Base-by-base conservation (phyloP, 2,797 vertebrate genomes). In the Kryptopterus vitreolus region DNA sequence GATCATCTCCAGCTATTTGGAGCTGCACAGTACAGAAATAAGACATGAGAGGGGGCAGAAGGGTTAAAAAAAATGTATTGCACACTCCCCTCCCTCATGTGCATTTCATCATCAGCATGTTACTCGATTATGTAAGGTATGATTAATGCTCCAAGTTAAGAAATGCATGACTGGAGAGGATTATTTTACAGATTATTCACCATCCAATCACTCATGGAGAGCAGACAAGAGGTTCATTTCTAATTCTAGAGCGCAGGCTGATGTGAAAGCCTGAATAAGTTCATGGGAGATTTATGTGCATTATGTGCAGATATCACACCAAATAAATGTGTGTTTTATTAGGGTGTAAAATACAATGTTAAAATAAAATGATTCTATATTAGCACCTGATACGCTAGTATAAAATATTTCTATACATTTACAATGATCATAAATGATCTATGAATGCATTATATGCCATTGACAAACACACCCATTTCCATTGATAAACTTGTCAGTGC, bases 151-250 rank as follows among this genome's bases (percentile, higher is more conserved):
- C 12, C 1, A 24, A 79, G 73, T 52, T 24, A 81, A 70, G 48
- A 68, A 75, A 75, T 31, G 48, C 52, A 38, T 16, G 74, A 77
- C 55, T 43, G 70, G 24, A 68, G 73, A 62, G 81, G 85, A 86
- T 86, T 86, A 85, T 80, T 83, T 76, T 68, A 20, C 72, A 85
- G 85, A 85, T 85, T 85, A 81, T 76, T 61, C 8, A 6, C 62
- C 82, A 61, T 78, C 57, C 81, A 86, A 81, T 81, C 81, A 58
- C 52, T 53, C 48, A 65, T 33, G n/a, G 50, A 65, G 33, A 72
- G 66, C 35, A 72, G 58, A 65, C 33, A 71, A 79, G 72, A 78
- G 79, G 69, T 79, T 71, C 43, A 43, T 78, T 80, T 82, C 85
- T 78, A 82, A 71, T 63, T 81, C 63, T 77, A 46, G n/a, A 3